phyloP scores from a whole-genome alignment of 92 coral and sea anemone genomes.

The Virgularia gustaviana region DNA sequence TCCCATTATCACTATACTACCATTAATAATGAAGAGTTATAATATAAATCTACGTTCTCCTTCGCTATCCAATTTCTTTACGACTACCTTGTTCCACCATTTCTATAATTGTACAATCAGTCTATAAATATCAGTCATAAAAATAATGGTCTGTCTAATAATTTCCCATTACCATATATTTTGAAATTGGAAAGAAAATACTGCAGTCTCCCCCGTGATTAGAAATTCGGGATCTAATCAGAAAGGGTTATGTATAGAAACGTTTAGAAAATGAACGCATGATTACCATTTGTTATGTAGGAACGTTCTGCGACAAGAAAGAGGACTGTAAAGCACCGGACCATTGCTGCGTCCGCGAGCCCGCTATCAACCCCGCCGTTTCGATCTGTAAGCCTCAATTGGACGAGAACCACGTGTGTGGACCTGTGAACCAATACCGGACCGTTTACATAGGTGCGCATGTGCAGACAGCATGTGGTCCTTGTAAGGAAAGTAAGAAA shows the following conservation, averaged over 20 bases:
- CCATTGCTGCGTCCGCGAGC: constrained; percentile 92
- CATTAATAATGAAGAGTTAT: background rate
- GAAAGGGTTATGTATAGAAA: too few species aligned
- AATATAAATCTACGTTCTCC: too few species aligned
- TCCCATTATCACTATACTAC: background rate
- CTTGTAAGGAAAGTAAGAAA: constrained; percentile 80
- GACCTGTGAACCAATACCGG: constrained; percentile 93
- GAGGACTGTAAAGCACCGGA: constrained; percentile 95
- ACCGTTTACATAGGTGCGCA: constrained; percentile 99
- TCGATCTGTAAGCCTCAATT: constrained; percentile 94
- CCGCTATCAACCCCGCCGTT: constrained; percentile 96
- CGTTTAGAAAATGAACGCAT: too few species aligned
- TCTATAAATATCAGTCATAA: too few species aligned
- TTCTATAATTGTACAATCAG: too few species aligned
- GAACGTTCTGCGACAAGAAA: constrained; percentile 97
- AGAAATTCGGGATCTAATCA: too few species aligned
- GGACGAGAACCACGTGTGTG: constrained; percentile 94
- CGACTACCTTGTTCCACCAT: too few species aligned
- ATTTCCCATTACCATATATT: too few species aligned
- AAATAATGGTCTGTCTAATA: too few species aligned
- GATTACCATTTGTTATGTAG: constrained; percentile 64
- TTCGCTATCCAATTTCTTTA: too few species aligned
- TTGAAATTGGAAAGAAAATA: too few species aligned
- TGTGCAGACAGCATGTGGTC: constrained; percentile 96
- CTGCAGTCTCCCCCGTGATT: too few species aligned